Evolutionary conservation across 2,113 vertebrate species (phyloP), one percentile per base, ranked within the genome.

Genomic region (Oryzias melastigma): DNA sequence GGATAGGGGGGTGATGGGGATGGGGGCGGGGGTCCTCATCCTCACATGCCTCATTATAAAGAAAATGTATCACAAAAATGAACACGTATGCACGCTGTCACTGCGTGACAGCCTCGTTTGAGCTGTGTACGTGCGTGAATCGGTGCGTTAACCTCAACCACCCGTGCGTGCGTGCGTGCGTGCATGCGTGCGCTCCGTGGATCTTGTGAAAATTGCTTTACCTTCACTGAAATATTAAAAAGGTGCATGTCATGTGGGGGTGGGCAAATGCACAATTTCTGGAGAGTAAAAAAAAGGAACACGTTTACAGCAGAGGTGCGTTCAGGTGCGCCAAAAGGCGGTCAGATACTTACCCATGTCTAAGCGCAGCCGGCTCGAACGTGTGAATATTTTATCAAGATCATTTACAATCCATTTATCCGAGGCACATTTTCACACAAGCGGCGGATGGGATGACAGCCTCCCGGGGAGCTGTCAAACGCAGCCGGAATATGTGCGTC

Each of bases 311-410:
- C 1, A 67, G 68, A 85, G 68, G 80, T 74, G 81, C 57, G 77
- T 77, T 83, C 81, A 87, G 81, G 87, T 87, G 84, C 68, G 83
- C 74, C 78, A 82, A 82, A 83, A 73, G 81, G 57, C 52, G 76
- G 64, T 77, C 77, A 67, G 57, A 75, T 82, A 93, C 92, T 93
- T 89, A 93, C 92, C 91, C 92, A 93, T 93, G 87, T 92, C 87
- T 84, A 79, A 89, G 82, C 72, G 87, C 85, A 86, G 78, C 81
- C 68, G 64, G 71, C 74, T 83, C 82, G 63, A 75, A 71, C 66
- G 77, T 65, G 80, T 84, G 80, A 87, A 86, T 87, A 85, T 85
- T 88, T 85, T 43, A 90, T 88, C 86, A 75, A 71, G 82, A 84
- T 87, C 79, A 88, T 88, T 90, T 88, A 88, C 88, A 91, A 92